phyloP scores from a whole-genome alignment of 2,797 vertebrate genomes.

The Leuciscus waleckii region DNA sequence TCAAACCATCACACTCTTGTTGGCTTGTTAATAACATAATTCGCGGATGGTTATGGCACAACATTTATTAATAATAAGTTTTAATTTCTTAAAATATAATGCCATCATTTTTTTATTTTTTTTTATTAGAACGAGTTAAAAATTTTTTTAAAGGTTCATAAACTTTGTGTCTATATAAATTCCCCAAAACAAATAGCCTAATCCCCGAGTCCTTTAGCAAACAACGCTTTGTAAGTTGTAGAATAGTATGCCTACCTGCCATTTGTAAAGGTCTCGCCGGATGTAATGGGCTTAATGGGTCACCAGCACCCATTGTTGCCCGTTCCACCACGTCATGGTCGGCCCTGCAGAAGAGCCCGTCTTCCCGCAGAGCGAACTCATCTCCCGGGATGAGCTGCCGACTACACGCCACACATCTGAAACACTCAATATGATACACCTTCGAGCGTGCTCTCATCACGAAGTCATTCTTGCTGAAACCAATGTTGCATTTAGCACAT shows the following conservation, averaged over 20 bases:
- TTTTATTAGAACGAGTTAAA: not conserved
- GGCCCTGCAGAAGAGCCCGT: slow-evolving; percentile 94
- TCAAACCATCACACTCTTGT: slow-evolving; percentile 38
- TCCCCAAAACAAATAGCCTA: not conserved
- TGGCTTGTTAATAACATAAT: slow-evolving; percentile 40
- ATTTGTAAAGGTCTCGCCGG: slow-evolving; percentile 93
- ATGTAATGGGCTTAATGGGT: slow-evolving; percentile 92
- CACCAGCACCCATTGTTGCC: slow-evolving; percentile 88
- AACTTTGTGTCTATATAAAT: slow-evolving; percentile 4
- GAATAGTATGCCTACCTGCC: slow-evolving; percentile 86
- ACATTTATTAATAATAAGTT: slow-evolving; percentile 10
- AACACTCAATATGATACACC: slow-evolving; percentile 98
- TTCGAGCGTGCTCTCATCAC: slow-evolving; percentile 96
- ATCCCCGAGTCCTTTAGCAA: slow-evolving; percentile 29
- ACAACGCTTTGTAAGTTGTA: slow-evolving; percentile 34
- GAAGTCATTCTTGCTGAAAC: slow-evolving; percentile 98
- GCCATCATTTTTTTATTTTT: not conserved
- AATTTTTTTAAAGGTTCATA: too few species aligned
- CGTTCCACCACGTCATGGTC: slow-evolving; percentile 96
- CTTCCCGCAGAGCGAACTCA: slow-evolving; percentile 93
- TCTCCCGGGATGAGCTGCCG: slow-evolving; percentile 96
- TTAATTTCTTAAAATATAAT: not conserved
- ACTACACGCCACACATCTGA: slow-evolving; percentile 97
- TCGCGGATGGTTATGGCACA: slow-evolving; percentile 16
- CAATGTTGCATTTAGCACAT: slow-evolving; percentile 97